Conservation (phyloP, 1,140 invertebrate species). For the Lasioglossum baleicum region DNA sequence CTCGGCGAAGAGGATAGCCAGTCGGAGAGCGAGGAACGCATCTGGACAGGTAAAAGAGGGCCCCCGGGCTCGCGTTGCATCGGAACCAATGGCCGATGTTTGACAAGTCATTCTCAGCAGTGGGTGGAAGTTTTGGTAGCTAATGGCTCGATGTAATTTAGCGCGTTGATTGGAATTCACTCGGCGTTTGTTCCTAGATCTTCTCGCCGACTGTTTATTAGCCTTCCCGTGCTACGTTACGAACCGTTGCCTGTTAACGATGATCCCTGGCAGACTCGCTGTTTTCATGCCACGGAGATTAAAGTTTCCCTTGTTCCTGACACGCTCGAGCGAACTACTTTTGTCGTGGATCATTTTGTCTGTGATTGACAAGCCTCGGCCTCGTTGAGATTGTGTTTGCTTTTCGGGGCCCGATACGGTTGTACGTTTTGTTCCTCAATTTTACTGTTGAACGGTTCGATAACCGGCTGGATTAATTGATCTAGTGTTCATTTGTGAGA, state of each 20-base stretch:
- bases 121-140: constrained; percentile 57
- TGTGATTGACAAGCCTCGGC: no score
- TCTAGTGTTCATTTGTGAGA: no score
- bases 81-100: constrained; percentile 48
- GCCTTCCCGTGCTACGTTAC: neutral
- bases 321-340: neutral
- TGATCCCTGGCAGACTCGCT: neutral
- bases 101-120: constrained; percentile 46
- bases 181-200: constrained; percentile 32
- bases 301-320: neutral
- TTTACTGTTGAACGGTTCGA: no score
- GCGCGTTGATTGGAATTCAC: constrained; percentile 43
- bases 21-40: constrained; percentile 33
- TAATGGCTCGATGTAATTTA: constrained; percentile 53
- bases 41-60: constrained; percentile 59
- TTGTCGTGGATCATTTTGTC: neutral
- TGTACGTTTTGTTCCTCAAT: no score
- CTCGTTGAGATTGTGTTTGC: no score
- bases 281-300: neutral
- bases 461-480: no score
- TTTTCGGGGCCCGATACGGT: no score
- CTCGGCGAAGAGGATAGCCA: neutral
- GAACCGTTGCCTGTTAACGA: constrained; percentile 26
- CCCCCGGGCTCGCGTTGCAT: constrained; percentile 19
- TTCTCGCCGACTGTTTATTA: neutral